Conservation (phyloP, 2,888 invertebrate species). For the Cordilura impudica region DNA sequence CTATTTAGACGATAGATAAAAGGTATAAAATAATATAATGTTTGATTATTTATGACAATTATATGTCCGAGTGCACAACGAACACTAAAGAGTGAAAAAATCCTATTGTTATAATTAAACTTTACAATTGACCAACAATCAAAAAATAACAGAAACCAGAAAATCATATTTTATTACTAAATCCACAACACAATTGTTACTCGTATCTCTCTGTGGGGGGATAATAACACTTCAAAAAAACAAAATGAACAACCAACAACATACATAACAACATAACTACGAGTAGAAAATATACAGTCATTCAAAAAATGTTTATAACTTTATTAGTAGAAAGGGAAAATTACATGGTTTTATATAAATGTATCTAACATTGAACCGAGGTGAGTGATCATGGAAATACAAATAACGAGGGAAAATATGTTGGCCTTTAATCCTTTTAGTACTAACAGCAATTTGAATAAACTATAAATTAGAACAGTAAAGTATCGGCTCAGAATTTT, state of each 20-base stretch:
- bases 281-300: neutral
- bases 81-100: neutral
- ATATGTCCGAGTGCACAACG: conserved; percentile 37
- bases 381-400: too few species aligned
- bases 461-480: too few species aligned
- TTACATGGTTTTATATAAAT: too few species aligned
- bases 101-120: neutral
- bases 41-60: conserved; percentile 61
- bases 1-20: conserved; percentile 54
- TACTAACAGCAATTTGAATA: too few species aligned
- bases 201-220: conserved; percentile 37
- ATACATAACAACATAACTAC: conserved; percentile 5
- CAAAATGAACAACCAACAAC: conserved; percentile 11
- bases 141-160: neutral
- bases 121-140: neutral
- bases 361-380: too few species aligned
- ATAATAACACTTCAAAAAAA: conserved; percentile 43
- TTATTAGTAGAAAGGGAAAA: conserved; percentile 31
- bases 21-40: conserved; percentile 48
- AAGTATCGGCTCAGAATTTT: too few species aligned
- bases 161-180: conserved; percentile 41
- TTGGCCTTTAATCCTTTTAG: too few species aligned
- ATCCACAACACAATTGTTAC: conserved; percentile 48
- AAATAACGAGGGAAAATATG: too few species aligned
- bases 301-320: conserved; percentile 54